These are phyloP conservation scores for Temnothorax longispinosus DNA, from an alignment of 1,140 invertebrate genomes.

Conservation along the genomic window DNA sequence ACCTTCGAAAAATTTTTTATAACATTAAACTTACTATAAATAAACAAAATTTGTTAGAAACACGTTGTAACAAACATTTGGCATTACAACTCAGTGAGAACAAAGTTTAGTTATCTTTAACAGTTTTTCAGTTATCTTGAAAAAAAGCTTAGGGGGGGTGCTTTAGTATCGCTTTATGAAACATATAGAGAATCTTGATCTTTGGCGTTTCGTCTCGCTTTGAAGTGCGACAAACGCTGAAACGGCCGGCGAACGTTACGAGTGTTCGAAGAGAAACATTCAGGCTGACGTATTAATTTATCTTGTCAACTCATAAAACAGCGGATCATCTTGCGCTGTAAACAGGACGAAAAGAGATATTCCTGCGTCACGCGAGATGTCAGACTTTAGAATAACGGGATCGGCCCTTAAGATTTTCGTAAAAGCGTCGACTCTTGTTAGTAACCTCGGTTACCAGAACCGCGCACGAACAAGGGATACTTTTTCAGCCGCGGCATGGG, in stretches of 20 bases:
- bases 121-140: no score
- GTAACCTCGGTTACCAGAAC: slow-evolving; percentile 61
- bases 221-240: slow-evolving; percentile 24
- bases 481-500: slow-evolving; percentile 45
- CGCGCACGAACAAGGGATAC: slow-evolving; percentile 60
- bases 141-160: no score
- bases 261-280: slow-evolving; percentile 5
- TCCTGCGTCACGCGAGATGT: slow-evolving; percentile 46
- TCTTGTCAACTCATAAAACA: slow-evolving; percentile 31
- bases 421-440: slow-evolving; percentile 52
- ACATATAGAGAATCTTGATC: slow-evolving; percentile 36
- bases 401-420: slow-evolving; percentile 52
- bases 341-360: background rate
- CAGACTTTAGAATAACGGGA: slow-evolving; percentile 9
- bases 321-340: slow-evolving; percentile 16
- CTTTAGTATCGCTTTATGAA: slow-evolving; percentile 18
- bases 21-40: no score
- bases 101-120: no score
- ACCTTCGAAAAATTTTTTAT: no score
- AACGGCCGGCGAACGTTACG: background rate
- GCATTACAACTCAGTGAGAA: no score
- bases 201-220: slow-evolving; percentile 19
- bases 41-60: no score
- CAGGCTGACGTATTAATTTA: slow-evolving; percentile 40
- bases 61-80: no score